Evolutionary conservation across 2,888 invertebrate genomes (phyloP), one percentile per base, ranked within the genome.

Genomic region (Lasioglossum marginatum): DNA sequence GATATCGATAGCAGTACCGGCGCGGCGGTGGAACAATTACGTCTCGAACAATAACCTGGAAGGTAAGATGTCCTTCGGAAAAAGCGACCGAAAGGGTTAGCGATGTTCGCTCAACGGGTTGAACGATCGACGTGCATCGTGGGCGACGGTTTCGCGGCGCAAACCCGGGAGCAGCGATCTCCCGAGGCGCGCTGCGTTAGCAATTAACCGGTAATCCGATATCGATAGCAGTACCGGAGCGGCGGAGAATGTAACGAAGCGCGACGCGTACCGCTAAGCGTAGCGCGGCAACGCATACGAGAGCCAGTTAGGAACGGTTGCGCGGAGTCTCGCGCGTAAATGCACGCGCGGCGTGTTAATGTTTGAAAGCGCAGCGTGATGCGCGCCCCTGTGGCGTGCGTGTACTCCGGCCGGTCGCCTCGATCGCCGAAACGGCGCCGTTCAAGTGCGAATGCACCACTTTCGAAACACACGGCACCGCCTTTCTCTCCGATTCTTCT

Each of bases 311-410:
- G 43, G 40, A 77, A 77, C 73, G 66, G 63, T 77, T 31, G n/a
- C 37, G 60, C 63, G 63, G 60, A 63, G 27, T 63, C 63, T 57
- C 52, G 45, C 40, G 45, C 37, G 77, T 71, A 70, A 68, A 79
- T 40, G 52, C 31, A 45, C 71, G 70, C 45, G 57, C 10, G 27
- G 48, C 37, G 77, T 82, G 72, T 82, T 77, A 60, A 84, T 83
- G 74, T 78, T 89, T 82, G n/a, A 87, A 83, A 88, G 76, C 89
- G 83, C 89, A 86, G 89, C 86, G 45, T 88, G 89, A 75, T 77
- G 80, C 80, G 80, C 86, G 86, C 88, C 83, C 89, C 87, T 52
- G 81, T 52, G 45, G 88, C 68, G 88, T 60, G 63, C 71, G 83
- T 31, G 68, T 68, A 66, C 68, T 83, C 31, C 45, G 66, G 57